Conservation (phyloP, 92 coral and sea anemone species). For the Chrysogorgia sp. region DNA sequence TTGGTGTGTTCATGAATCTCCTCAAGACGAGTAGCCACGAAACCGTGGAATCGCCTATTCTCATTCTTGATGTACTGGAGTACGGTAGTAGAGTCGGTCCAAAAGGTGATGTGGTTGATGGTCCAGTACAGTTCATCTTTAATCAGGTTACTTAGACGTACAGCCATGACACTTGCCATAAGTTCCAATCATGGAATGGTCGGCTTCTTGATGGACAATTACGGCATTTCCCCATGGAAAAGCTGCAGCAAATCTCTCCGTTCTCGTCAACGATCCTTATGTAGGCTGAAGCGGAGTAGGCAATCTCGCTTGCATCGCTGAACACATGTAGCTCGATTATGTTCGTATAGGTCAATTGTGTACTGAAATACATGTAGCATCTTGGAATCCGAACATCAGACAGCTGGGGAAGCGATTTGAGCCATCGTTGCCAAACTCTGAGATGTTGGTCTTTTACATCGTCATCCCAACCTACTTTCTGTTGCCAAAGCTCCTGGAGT, state of each 20-base stretch:
- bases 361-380: constrained; percentile 42
- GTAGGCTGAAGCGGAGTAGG: constrained; percentile 48
- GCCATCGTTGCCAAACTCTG: constrained; percentile 56
- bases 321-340: constrained; percentile 46
- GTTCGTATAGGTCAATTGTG: not conserved
- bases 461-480: constrained; percentile 51
- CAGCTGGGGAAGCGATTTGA: constrained; percentile 53
- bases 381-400: constrained; percentile 31
- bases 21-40: constrained; percentile 54
- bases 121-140: constrained; percentile 28
- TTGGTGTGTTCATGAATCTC: constrained; percentile 35
- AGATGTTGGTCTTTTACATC: constrained; percentile 22
- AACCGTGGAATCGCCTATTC: constrained; percentile 38
- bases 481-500: constrained; percentile 41
- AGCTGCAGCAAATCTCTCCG: constrained; percentile 8
- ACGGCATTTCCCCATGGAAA: constrained; percentile 45
- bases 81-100: constrained; percentile 32
- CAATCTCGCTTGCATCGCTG: constrained; percentile 48
- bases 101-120: not conserved
- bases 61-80: constrained; percentile 1
- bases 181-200: constrained; percentile 49
- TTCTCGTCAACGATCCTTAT: constrained; percentile 6
- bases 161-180: constrained; percentile 45
- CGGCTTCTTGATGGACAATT: constrained; percentile 41
- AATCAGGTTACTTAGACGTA: constrained; percentile 32